Evolutionary conservation across 2,888 invertebrate species (phyloP).

Genomic region (Chalcosyrphus nemorum): DNA sequence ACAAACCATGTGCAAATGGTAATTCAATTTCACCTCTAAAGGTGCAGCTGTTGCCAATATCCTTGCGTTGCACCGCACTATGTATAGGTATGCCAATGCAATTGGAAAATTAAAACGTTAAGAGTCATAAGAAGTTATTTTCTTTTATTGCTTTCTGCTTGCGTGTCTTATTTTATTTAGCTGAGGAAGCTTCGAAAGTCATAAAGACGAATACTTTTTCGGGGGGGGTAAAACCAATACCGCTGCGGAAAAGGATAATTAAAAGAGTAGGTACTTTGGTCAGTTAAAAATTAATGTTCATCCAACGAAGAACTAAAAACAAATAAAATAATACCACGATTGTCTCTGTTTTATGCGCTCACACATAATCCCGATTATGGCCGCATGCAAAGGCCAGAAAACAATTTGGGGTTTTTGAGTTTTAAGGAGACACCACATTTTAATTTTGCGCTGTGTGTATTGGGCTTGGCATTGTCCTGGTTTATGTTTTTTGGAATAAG

Average conservation of each 20-base stretch:
- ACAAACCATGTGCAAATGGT: not conserved
- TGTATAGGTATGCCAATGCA: too few species aligned
- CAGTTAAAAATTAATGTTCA: not conserved
- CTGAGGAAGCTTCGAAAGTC: not conserved
- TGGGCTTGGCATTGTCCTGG: not conserved
- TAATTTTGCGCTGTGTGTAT: not conserved
- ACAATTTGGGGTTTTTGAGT: not conserved
- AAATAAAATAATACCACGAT: not conserved
- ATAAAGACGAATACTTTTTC: not conserved
- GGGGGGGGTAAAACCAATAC: not conserved
- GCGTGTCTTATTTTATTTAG: not conserved
- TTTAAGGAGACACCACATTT: not conserved
- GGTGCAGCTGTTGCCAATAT: not conserved
- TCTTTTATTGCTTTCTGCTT: not conserved
- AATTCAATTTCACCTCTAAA: not conserved
- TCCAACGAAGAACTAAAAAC: not conserved
- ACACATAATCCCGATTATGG: constrained; percentile 10
- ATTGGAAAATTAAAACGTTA: not conserved
- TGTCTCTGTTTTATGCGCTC: not conserved
- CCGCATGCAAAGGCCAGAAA: not conserved
- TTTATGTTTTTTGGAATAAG: not conserved
- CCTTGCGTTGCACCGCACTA: not conserved
- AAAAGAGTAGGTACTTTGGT: not conserved
- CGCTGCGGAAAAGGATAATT: not conserved
- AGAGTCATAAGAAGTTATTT: not conserved